A percentile compares a stretch with the other conserved stretches of the same genome.
Conservation (phyloP, 2,888 invertebrate genomes). For the Drosophila siamana region DNA sequence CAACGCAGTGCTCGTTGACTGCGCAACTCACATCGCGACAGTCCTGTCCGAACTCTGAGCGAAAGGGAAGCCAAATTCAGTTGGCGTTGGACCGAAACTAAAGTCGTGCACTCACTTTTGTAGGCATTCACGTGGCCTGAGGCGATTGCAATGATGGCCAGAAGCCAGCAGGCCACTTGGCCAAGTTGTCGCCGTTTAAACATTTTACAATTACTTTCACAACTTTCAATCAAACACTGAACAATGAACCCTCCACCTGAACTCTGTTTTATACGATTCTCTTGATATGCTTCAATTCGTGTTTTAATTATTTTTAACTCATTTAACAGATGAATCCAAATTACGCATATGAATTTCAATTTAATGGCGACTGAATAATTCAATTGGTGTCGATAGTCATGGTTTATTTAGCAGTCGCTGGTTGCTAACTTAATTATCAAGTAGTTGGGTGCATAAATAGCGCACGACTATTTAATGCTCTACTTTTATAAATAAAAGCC, state of each 20-base stretch:
- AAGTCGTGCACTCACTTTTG: slow-evolving; percentile 43
- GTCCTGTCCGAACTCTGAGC: slow-evolving; percentile 48
- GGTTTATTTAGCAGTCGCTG: slow-evolving; percentile 40
- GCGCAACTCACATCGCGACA: slow-evolving; percentile 56
- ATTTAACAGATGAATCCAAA: slow-evolving; percentile 12
- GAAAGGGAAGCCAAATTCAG: background rate
- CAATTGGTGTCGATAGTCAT: slow-evolving; percentile 33
- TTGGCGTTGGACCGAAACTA: background rate
- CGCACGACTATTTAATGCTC: background rate
- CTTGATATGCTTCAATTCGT: slow-evolving; percentile 36
- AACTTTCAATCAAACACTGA: slow-evolving; percentile 31
- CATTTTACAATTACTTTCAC: slow-evolving; percentile 16
- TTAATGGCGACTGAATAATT: slow-evolving; percentile 19
- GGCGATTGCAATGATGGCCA: slow-evolving; percentile 20
- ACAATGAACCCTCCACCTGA: background rate
- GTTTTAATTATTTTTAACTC: slow-evolving; percentile 32
- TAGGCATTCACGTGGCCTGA: slow-evolving; percentile 41
- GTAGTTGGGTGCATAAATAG: slow-evolving; percentile 8
- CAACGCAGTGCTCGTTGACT: slow-evolving; percentile 37
- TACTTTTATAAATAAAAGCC: background rate
- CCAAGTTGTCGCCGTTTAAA: slow-evolving; percentile 15
- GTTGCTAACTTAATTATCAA: slow-evolving; percentile 17
- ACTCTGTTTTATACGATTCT: slow-evolving; percentile 39
- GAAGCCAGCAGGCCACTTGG: slow-evolving; percentile 14
- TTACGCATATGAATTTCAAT: slow-evolving; percentile 13